A percentile compares a stretch with the other conserved stretches of the same genome.
phyloP scores from a whole-genome alignment of 2,797 vertebrate genomes.

The Gambusia yucatana region DNA sequence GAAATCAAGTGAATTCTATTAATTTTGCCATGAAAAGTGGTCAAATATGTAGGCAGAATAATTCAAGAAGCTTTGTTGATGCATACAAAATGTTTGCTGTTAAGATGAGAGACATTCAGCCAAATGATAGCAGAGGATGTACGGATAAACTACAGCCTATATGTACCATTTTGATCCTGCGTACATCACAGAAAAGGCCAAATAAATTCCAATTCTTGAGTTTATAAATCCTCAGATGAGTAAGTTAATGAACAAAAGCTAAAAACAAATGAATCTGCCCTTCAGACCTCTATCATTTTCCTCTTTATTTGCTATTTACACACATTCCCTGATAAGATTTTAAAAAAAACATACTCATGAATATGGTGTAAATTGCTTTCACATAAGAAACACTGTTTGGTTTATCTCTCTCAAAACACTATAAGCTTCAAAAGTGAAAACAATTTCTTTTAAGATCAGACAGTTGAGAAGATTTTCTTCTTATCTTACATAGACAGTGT shows the following conservation, averaged over 20 bases:
- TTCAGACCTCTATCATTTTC: slow-evolving; percentile 4
- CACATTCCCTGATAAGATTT: slow-evolving; percentile 7
- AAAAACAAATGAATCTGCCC: not conserved
- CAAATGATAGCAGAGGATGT: not conserved
- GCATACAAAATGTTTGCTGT: not conserved
- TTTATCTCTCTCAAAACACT: slow-evolving; percentile 36
- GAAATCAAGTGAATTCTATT: not conserved
- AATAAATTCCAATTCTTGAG: not conserved
- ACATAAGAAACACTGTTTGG: not conserved
- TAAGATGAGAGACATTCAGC: not conserved
- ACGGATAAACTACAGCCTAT: not conserved
- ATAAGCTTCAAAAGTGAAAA: slow-evolving; percentile 24
- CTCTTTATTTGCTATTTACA: slow-evolving; percentile 14
- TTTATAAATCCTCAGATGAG: not conserved
- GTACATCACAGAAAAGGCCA: not conserved
- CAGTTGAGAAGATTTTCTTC: slow-evolving; percentile 10
- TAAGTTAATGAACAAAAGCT: not conserved
- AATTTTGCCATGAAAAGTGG: not conserved
- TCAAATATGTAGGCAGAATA: not conserved
- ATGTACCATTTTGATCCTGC: not conserved
- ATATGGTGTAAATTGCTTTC: not conserved
- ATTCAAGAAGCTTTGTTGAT: not conserved
- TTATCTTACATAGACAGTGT: slow-evolving; percentile 17
- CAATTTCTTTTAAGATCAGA: slow-evolving; percentile 31
- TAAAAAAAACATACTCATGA: slow-evolving; percentile 1